Base-by-base conservation (phyloP, 2,888 invertebrate genomes). In the Leucophenga montana region DNA sequence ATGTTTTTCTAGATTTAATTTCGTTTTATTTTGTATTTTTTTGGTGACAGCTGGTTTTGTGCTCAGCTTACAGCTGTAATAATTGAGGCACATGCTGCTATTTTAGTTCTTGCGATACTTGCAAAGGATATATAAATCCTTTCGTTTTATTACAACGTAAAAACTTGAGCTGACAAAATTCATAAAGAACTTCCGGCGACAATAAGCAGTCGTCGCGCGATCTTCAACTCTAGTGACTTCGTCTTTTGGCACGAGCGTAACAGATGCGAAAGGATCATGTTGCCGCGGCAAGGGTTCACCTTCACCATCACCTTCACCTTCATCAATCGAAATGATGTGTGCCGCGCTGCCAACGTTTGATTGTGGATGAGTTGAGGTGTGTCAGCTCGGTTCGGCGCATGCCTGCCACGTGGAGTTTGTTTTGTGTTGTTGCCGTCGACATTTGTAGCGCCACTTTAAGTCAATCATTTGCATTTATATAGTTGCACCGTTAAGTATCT, bases 41-140 rank as follows among this genome's bases (percentile, higher is more conserved):
- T 27, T 18, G 50, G n/a, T 50, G n/a, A 50, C 50, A 50, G 50
- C 50, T 50, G 50, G 1, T 8, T n/a, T 1, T 50, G 50, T 8
- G 39, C 39, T 39, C 39, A 50, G 13, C 39, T 22, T 20, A 50
- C 46, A 14, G 11, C 13, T 59, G 59, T 33, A 33, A 16, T 59
- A n/a, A 16, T 27, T 27, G 33, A n/a, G 59, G 59, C 59, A 33
- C 59, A 59, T 59, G 59, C 59, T 54, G 53, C 13, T 14, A 46
- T 22, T 57, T 22, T 56, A 27, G 46, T 22, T 3, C 54, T n/a
- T 64, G 6, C 8, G 11, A n/a, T 61, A 13, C 44, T 18, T 33
- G 27, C 75, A 78, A 77, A 71, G 84, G 83, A 83, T 80, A 84
- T 82, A 83, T 83, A 84, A 83, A 83, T 83, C 84, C 83, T 82